Conservation (phyloP, 2,113 vertebrate genomes). For the Regulus satrapa region DNA sequence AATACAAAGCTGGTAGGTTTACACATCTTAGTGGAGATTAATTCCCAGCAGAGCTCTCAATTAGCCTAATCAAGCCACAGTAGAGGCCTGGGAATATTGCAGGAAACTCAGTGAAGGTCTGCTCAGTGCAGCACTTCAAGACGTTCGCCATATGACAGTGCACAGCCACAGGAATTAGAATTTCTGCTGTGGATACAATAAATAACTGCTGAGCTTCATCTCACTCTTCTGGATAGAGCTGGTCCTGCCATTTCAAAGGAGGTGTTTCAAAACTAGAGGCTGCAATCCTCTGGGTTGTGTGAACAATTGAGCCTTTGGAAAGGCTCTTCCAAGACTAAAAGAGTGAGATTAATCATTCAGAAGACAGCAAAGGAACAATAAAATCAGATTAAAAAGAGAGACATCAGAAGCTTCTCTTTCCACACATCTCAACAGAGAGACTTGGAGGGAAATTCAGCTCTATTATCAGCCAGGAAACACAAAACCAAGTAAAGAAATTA, state of each 20-base stretch:
- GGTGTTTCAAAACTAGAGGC: neutral
- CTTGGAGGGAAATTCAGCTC: neutral
- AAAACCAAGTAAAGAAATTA: neutral
- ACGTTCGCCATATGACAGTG: neutral
- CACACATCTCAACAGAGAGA: neutral
- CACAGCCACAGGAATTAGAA: neutral
- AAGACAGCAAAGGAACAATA: conserved; percentile 2
- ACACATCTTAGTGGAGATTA: neutral
- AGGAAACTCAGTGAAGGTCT: neutral
- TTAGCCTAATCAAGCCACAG: neutral
- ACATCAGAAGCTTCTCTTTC: neutral
- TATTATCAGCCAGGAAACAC: neutral
- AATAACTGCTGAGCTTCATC: neutral
- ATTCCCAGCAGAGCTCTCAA: neutral
- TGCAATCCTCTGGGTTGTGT: neutral
- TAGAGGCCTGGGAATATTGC: neutral
- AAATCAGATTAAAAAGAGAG: neutral
- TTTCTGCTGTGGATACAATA: neutral
- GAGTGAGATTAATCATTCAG: conserved; percentile 2
- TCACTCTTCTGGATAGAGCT: neutral
- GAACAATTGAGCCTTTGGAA: neutral
- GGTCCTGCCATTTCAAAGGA: neutral
- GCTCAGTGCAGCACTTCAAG: neutral
- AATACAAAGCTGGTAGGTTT: neutral
- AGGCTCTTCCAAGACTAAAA: neutral